Evolutionary conservation across 2,888 invertebrate genomes (phyloP).

Genomic region (Rhogogaster chlorosoma): DNA sequence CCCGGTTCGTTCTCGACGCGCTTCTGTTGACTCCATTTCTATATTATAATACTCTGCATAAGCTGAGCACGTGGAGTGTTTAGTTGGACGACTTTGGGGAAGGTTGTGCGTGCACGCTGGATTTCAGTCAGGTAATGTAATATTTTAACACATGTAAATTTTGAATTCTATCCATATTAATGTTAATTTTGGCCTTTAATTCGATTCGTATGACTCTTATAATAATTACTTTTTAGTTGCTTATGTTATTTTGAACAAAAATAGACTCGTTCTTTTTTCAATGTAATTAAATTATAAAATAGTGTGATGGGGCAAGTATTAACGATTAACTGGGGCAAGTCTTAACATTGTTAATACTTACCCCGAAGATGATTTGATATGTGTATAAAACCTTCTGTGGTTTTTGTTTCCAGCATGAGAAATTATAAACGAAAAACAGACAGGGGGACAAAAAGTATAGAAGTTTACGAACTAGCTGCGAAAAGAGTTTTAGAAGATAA

Average conservation of each 20-base stretch:
- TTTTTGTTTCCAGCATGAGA: conserved; percentile 41
- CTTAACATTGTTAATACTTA: not conserved
- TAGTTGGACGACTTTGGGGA: not conserved
- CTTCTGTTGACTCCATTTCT: conserved; percentile 25
- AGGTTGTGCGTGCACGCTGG: not conserved
- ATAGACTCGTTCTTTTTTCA: not conserved
- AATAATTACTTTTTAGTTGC: not conserved
- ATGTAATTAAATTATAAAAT: not conserved
- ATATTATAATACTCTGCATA: not conserved
- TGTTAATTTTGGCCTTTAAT: not conserved
- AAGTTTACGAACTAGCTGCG: conserved; percentile 42
- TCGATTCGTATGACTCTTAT: not conserved
- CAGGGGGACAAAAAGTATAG: conserved; percentile 39
- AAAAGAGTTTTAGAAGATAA: conserved; percentile 43
- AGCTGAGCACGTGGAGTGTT: not conserved
- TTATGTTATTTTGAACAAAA: not conserved
- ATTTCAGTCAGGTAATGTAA: not conserved
- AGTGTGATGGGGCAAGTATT: not conserved
- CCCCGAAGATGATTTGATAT: not conserved
- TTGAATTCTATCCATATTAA: not conserved
- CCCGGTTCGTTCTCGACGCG: not conserved
- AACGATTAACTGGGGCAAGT: not conserved
- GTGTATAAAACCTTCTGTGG: not conserved
- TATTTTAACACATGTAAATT: not conserved
- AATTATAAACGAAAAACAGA: conserved; percentile 52